phyloP scores from a whole-genome alignment of 2,797 vertebrate genomes.

The Enteromius unitaeniatus region DNA sequence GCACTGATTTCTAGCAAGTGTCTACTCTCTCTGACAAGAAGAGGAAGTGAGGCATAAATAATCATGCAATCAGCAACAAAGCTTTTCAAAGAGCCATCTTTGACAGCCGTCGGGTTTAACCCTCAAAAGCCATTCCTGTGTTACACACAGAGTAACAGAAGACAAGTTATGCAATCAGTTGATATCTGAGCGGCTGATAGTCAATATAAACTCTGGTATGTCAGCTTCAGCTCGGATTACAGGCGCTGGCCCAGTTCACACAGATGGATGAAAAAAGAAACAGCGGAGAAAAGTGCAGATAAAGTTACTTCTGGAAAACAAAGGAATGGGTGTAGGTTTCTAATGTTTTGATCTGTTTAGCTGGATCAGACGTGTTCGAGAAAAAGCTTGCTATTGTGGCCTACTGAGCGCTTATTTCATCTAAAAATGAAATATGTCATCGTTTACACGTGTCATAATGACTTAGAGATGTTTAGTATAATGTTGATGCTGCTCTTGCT shows the following conservation, averaged over 20 bases:
- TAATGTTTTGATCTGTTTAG: slow-evolving; percentile 82
- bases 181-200: slow-evolving; percentile 4
- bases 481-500: slow-evolving; percentile 67
- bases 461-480: slow-evolving; percentile 47
- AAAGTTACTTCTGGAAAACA: slow-evolving; percentile 71
- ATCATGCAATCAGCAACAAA: slow-evolving; percentile 55
- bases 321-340: slow-evolving; percentile 77
- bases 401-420: slow-evolving; percentile 47
- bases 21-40: slow-evolving; percentile 39
- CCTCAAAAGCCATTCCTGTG: neutral
- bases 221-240: slow-evolving; percentile 5
- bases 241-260: slow-evolving; percentile 26
- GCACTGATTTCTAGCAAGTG: slow-evolving; percentile 17
- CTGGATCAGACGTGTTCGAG: slow-evolving; percentile 73
- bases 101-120: slow-evolving; percentile 3
- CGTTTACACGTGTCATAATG: neutral
- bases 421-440: neutral
- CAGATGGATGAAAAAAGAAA: neutral
- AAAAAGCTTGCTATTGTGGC: slow-evolving; percentile 83
- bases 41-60: slow-evolving; percentile 53
- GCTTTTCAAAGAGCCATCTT: slow-evolving; percentile 35
- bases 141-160: slow-evolving; percentile 25
- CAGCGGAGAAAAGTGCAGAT: slow-evolving; percentile 52
- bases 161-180: slow-evolving; percentile 12
- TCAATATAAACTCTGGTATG: slow-evolving; percentile 20